Evolutionary conservation across 1,140 invertebrate genomes (phyloP).

Genomic region (Drosophila kohkoa): DNA sequence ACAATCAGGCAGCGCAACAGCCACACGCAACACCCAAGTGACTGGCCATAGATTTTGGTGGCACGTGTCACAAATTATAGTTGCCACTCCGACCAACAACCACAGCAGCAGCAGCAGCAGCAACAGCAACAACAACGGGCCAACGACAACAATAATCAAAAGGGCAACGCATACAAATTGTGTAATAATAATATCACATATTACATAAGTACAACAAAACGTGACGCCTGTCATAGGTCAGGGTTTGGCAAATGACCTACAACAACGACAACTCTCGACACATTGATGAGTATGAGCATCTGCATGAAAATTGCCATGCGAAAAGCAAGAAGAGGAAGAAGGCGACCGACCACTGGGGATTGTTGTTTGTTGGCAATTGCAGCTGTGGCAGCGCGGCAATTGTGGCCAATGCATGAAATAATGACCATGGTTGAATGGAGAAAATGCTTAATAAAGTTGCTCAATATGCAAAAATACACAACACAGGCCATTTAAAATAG

Average conservation of each 20-base stretch:
- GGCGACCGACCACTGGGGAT: not conserved
- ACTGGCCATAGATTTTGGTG: conserved; percentile 59
- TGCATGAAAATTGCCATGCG: conserved; percentile 29
- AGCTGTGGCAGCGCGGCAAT: conserved; percentile 11
- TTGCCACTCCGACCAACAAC: conserved; percentile 38
- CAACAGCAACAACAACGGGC: conserved; percentile 11
- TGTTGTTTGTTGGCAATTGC: conserved; percentile 22
- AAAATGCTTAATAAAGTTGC: conserved; percentile 51
- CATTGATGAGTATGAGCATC: conserved; percentile 9
- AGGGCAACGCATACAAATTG: conserved; percentile 62
- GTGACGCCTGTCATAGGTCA: conserved; percentile 56
- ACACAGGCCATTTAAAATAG: conserved; percentile 33
- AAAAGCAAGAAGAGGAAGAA: not conserved
- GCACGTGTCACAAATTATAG: conserved; percentile 76
- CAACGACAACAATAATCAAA: conserved; percentile 14
- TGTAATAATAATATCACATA: conserved; percentile 77
- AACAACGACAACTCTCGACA: conserved; percentile 4
- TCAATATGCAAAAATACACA: conserved; percentile 12
- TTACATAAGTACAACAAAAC: conserved; percentile 54
- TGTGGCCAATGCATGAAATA: conserved; percentile 29
- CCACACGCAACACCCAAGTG: conserved; percentile 14
- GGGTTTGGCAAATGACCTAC: not conserved
- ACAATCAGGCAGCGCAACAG: conserved; percentile 12
- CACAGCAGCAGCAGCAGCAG: conserved; percentile 3
- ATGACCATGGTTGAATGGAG: conserved; percentile 21